phyloP scores from a whole-genome alignment of 2,888 invertebrate genomes.

The Oscheius sp. region DNA sequence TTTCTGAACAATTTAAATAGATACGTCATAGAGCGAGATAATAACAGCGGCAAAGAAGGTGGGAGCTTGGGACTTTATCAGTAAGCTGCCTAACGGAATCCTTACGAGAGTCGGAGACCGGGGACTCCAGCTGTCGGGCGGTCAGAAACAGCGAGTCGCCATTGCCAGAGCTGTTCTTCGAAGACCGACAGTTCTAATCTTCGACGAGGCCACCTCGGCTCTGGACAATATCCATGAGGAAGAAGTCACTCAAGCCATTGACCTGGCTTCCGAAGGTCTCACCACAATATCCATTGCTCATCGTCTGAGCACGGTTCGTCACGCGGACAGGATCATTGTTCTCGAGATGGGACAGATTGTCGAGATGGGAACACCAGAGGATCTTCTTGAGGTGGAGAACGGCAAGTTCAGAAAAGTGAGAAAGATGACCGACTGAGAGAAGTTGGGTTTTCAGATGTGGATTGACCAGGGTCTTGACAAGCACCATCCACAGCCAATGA shows the following conservation, averaged over 20 bases:
- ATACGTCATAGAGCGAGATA: conserved; percentile 56
- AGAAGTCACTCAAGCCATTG: conserved; percentile 71
- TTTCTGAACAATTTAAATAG: not conserved
- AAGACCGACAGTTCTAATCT: conserved; percentile 57
- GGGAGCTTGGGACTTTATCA: conserved; percentile 71
- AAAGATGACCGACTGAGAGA: not conserved
- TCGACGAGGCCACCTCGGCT: conserved; percentile 71
- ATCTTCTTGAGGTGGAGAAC: conserved; percentile 57
- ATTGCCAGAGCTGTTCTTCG: conserved; percentile 66
- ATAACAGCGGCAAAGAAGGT: conserved; percentile 71
- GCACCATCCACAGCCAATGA: conserved; percentile 15
- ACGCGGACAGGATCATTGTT: conserved; percentile 68
- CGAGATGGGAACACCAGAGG: conserved; percentile 68
- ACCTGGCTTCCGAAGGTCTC: conserved; percentile 67
- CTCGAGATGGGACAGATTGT: conserved; percentile 68
- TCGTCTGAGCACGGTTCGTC: conserved; percentile 64
- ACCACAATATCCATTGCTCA: conserved; percentile 72
- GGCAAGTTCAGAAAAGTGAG: conserved; percentile 56
- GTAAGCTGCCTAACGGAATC: conserved; percentile 70
- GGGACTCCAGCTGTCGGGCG: conserved; percentile 62
- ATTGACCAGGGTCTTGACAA: conserved; percentile 26
- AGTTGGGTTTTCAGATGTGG: conserved; percentile 13
- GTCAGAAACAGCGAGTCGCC: conserved; percentile 71
- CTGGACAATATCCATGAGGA: conserved; percentile 70
- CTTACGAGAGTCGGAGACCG: conserved; percentile 71